phyloP scores from a whole-genome alignment of 1,140 invertebrate species.

The Calliopsis andreniformis region DNA sequence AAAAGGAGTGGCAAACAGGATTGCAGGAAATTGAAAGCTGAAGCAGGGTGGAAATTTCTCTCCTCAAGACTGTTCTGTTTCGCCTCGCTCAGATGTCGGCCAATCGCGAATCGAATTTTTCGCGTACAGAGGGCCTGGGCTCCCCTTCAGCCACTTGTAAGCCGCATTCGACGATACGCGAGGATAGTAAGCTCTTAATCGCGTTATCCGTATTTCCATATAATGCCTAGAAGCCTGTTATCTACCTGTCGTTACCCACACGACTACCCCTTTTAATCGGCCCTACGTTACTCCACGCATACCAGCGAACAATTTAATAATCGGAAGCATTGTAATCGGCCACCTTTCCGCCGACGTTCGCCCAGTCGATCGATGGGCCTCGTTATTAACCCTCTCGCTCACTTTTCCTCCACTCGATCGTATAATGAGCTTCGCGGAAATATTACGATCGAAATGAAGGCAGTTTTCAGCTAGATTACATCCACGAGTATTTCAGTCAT shows the following conservation, averaged over 20 bases:
- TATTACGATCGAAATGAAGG: neutral
- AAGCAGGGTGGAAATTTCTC: neutral
- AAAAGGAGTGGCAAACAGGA: neutral
- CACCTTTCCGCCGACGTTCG: slow-evolving; percentile 9
- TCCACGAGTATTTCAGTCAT: no score
- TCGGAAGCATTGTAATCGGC: slow-evolving; percentile 23
- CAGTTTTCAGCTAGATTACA: neutral
- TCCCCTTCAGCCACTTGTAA: slow-evolving; percentile 27
- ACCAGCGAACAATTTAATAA: slow-evolving; percentile 52
- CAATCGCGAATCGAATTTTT: slow-evolving; percentile 41
- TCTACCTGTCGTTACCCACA: slow-evolving; percentile 55
- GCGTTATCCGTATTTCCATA: slow-evolving; percentile 64
- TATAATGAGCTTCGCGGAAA: slow-evolving; percentile 1
- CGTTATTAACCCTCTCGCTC: neutral
- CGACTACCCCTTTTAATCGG: slow-evolving; percentile 53
- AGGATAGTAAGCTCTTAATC: slow-evolving; percentile 59
- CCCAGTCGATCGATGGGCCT: neutral
- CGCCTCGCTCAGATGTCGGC: no score
- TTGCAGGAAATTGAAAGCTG: neutral
- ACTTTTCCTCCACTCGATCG: neutral
- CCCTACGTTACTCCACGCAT: neutral
- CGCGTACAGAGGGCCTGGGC: neutral
- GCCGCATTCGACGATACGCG: slow-evolving; percentile 42
- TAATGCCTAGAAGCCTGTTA: slow-evolving; percentile 59
- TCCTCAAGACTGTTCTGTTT: neutral